Evolutionary conservation across 2,888 invertebrate species (phyloP).

Genomic region (Geotrupes spiniger): DNA sequence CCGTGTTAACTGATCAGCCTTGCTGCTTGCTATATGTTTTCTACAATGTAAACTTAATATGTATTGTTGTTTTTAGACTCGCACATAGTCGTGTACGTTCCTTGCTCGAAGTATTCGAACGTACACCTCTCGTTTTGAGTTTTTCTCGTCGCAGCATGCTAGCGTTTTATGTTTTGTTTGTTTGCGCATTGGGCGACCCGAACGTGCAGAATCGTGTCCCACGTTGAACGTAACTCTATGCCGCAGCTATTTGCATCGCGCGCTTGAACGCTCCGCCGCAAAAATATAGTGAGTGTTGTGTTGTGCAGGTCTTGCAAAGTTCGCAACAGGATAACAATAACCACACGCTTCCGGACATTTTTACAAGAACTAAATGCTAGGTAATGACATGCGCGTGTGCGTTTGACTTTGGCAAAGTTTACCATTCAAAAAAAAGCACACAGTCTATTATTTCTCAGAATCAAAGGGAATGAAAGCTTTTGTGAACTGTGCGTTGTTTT

Average conservation of each 20-base stretch:
- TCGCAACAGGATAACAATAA: slow-evolving; percentile 45
- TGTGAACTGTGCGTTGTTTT: too few species aligned
- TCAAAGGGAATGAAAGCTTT: too few species aligned
- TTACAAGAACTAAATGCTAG: slow-evolving; percentile 47
- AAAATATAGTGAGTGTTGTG: slow-evolving; percentile 30
- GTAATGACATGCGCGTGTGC: slow-evolving; percentile 34
- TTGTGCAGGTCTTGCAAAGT: slow-evolving; percentile 46
- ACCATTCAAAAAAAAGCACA: too few species aligned
- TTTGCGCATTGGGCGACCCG: too few species aligned
- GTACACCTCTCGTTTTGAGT: slow-evolving; percentile 1
- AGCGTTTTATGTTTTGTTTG: neutral
- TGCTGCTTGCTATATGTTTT: too few species aligned
- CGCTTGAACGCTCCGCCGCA: neutral
- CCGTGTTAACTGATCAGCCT: too few species aligned
- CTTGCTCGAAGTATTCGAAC: neutral
- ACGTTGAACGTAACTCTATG: neutral
- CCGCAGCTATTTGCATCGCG: neutral
- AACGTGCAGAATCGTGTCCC: neutral
- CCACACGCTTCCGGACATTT: slow-evolving; percentile 45
- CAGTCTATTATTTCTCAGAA: too few species aligned
- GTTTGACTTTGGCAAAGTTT: slow-evolving; percentile 3
- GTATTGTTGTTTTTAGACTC: neutral
- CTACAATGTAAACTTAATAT: too few species aligned
- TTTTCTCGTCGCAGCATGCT: neutral
- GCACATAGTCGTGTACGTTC: too few species aligned